Conservation (phyloP, 2,888 invertebrate species). For the Augochlorella aurata region DNA sequence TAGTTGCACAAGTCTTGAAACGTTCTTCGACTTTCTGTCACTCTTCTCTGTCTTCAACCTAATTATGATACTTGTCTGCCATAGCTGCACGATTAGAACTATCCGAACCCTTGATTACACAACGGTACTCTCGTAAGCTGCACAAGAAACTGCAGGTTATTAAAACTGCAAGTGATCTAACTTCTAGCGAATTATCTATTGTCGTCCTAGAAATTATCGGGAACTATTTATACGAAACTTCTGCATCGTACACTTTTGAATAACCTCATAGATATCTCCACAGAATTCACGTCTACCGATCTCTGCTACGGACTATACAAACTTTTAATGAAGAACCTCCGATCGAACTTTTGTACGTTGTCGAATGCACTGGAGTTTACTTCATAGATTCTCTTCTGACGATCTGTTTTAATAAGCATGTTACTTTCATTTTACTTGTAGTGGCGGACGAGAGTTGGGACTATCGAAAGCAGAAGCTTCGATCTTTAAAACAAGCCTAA, state of each 20-base stretch:
- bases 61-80: constrained; percentile 34
- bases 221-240: background rate
- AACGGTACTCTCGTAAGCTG: constrained; percentile 13
- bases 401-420: constrained; percentile 54
- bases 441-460: background rate
- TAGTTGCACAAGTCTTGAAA: constrained; percentile 11
- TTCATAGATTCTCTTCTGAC: constrained; percentile 43
- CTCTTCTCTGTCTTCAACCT: constrained; percentile 37
- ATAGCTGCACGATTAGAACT: constrained; percentile 62
- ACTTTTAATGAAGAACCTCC: background rate
- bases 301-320: background rate
- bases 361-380: constrained; percentile 54
- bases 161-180: constrained; percentile 33
- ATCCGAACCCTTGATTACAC: constrained; percentile 28
- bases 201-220: background rate
- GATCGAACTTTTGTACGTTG: constrained; percentile 15
- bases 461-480: background rate
- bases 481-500: too few relatives aligned
- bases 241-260: constrained; percentile 26
- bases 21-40: constrained; percentile 17
- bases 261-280: constrained; percentile 24
- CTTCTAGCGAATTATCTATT: background rate
- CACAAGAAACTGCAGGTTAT: constrained; percentile 39
- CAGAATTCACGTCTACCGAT: constrained; percentile 10
- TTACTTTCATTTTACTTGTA: constrained; percentile 13